phyloP scores from a whole-genome alignment of 2,888 invertebrate species.

The Acrobasis repandana region DNA sequence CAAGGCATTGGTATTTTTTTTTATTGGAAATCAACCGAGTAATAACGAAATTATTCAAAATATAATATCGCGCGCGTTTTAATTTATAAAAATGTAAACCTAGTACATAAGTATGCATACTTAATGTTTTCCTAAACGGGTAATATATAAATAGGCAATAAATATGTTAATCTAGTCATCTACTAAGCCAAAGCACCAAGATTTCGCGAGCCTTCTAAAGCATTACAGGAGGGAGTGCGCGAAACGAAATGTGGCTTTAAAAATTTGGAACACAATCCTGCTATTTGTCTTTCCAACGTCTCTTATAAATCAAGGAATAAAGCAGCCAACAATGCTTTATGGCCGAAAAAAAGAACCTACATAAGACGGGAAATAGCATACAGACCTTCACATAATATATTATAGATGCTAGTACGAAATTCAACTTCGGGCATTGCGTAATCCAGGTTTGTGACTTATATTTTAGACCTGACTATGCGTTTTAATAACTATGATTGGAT shows the following conservation, averaged over 20 bases:
- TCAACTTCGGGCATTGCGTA: slow-evolving; percentile 41
- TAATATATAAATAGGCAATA: not conserved
- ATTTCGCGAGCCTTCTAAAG: slow-evolving; percentile 55
- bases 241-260: slow-evolving; percentile 90
- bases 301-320: slow-evolving; percentile 88
- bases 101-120: too few relatives aligned
- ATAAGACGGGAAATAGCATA: slow-evolving; percentile 81
- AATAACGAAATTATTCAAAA: too few relatives aligned
- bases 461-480: not conserved
- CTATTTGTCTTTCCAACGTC: slow-evolving; percentile 90
- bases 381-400: slow-evolving; percentile 73
- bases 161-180: slow-evolving; percentile 32
- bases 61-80: too few relatives aligned
- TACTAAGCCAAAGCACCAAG: slow-evolving; percentile 52
- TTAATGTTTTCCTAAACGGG: too few relatives aligned
- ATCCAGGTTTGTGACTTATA: slow-evolving; percentile 19
- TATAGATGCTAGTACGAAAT: slow-evolving; percentile 74
- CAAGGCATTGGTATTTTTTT: too few relatives aligned
- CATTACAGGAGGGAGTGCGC: slow-evolving; percentile 75
- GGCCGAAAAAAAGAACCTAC: slow-evolving; percentile 81
- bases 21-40: too few relatives aligned
- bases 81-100: too few relatives aligned
- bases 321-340: slow-evolving; percentile 85
- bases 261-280: slow-evolving; percentile 91
- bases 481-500: too few relatives aligned